Conservation (phyloP, 2,797 vertebrate genomes). For the Parauchenoglanis ngamensis region DNA sequence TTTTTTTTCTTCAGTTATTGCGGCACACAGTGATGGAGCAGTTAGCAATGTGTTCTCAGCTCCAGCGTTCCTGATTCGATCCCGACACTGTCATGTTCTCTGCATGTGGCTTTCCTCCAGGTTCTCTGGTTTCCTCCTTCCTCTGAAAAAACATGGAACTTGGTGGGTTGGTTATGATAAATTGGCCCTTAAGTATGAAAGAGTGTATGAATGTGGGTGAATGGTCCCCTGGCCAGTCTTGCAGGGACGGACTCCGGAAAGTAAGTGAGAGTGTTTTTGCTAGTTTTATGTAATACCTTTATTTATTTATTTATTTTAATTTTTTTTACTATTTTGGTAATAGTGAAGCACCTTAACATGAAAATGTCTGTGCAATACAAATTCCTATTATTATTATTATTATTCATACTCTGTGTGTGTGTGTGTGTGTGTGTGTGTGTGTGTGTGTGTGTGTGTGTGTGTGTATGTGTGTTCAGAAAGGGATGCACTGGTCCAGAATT, state of each 20-base stretch:
- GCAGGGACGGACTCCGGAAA: not conserved
- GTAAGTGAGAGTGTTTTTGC: not conserved
- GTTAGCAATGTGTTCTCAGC: not conserved
- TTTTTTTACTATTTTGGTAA: not conserved
- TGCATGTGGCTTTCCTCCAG: not conserved
- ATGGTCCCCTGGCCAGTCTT: not conserved
- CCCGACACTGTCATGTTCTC: not conserved
- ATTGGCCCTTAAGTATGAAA: not conserved
- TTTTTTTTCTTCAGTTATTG: not conserved
- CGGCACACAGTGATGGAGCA: not conserved
- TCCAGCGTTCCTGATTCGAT: not conserved
- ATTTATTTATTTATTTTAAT: too few species aligned
- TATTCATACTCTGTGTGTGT: not conserved
- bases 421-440: slow-evolving; percentile 3
- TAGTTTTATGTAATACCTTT: not conserved
- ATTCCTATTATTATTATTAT: not conserved
- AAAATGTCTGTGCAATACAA: not conserved
- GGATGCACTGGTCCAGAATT: not conserved
- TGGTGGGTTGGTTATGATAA: not conserved
- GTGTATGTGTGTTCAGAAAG: not conserved
- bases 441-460: too few species aligned
- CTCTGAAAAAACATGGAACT: not conserved
- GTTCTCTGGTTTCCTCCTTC: not conserved
- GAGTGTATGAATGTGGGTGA: not conserved
- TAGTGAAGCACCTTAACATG: not conserved